Conservation (phyloP, 2,113 vertebrate species). For the Chitala chitala region DNA sequence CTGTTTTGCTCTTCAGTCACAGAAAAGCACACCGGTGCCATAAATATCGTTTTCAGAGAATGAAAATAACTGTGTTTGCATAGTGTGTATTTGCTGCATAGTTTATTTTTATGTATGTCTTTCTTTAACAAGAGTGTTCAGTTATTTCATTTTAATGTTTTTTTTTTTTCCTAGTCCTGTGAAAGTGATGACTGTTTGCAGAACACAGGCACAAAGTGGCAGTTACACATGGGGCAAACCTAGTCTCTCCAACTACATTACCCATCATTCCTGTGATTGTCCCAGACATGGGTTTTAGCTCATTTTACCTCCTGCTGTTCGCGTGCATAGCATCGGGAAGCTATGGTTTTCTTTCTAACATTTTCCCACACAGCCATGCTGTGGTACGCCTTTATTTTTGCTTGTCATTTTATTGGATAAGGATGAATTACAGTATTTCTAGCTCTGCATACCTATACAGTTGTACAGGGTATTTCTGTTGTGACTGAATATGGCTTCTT, state of each 20-base stretch:
- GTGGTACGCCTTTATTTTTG: not conserved
- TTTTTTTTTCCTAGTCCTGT: slow-evolving; percentile 40
- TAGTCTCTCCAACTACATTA: too few species aligned
- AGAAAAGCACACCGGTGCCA: slow-evolving; percentile 40
- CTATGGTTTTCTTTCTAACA: too few species aligned
- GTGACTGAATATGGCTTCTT: not conserved
- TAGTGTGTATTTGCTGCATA: slow-evolving; percentile 45
- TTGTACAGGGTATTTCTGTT: too few species aligned
- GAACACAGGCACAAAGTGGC: not conserved
- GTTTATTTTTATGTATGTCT: slow-evolving; percentile 36
- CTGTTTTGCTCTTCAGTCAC: slow-evolving; percentile 48
- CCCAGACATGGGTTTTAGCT: too few species aligned
- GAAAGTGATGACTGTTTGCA: slow-evolving; percentile 37
- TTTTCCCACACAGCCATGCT: not conserved
- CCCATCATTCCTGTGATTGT: too few species aligned
- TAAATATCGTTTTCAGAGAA: slow-evolving; percentile 52
- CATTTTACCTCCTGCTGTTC: too few species aligned
- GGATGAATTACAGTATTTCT: not conserved
- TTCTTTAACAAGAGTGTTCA: too few species aligned
- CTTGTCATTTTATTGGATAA: not conserved
- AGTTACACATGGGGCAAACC: too few species aligned
- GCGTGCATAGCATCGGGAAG: too few species aligned
- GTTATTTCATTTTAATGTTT: slow-evolving; percentile 27
- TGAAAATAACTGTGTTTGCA: slow-evolving; percentile 54
- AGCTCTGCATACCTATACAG: not conserved